Evolutionary conservation across 2,888 invertebrate species (phyloP), one percentile per base, ranked within the genome.

Genomic region (Boloria euphrosyne): DNA sequence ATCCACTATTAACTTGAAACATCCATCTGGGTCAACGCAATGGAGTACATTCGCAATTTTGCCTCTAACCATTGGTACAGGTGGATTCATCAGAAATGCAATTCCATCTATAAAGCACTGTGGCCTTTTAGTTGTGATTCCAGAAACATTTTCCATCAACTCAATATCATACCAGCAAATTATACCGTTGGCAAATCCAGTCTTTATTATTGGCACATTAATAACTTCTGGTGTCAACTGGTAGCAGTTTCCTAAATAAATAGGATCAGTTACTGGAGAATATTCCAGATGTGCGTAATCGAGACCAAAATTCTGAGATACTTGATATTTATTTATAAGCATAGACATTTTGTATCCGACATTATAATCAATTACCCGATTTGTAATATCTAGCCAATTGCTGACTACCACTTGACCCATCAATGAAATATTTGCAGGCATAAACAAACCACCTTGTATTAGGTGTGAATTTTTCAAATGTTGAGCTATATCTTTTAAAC

Each of bases 401-500:
- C 95, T 94, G 73, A 92, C 84, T n/a, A 94, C 89, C n/a, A 95
- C 77, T 73, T 94, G 93, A 1, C 93, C 93, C 68, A 93, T 83
- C 13, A 95, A 73, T 59, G 81, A 85, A 6, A 95, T 75, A 70
- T 82, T 85, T 55, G 89, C 78, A 0, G 95, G 95, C 74, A 94
- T 77, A 59, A 91, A 85, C 10, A 93, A 78, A 0, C 93, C 93
- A 62, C 86, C 87, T 50, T 79, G 79, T 44, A 84, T 75, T 0
- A 94, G 80, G 67, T 90, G 82, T 49, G 78, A 75, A 7, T 80
- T 76, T 71, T 77, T 87, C 63, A 87, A 77, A 67, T 80, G 74
- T 6, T 78, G 71, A 17, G 85, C 75, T 18, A 87, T 76, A 14
- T 79, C 76, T 68, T 84, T 83, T 16, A 77, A 75, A 10, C 75